A percentile compares a stretch with the other conserved stretches of the same genome.
Evolutionary conservation across 1,140 invertebrate species (phyloP).

Genomic region (Chrysopa pallens): DNA sequence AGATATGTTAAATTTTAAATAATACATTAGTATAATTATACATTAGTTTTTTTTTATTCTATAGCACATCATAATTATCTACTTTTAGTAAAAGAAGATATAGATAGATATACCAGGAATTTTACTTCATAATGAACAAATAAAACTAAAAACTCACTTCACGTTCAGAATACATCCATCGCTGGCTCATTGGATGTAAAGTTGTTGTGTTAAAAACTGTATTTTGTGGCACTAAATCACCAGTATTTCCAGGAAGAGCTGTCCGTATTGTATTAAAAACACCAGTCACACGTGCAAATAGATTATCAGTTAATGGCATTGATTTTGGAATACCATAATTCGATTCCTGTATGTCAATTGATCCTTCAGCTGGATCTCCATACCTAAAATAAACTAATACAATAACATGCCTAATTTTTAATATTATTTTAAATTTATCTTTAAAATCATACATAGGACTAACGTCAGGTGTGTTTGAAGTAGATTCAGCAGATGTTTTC

Average conservation of each 20-base stretch:
- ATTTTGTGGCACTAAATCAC: conserved; percentile 1
- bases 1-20: too few relatives aligned
- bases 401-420: background rate
- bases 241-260: conserved; percentile 15
- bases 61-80: too few relatives aligned
- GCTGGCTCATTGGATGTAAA: background rate
- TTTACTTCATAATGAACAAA: background rate
- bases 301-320: conserved; percentile 11
- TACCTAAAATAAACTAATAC: background rate
- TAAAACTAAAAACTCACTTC: background rate
- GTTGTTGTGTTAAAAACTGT: conserved; percentile 3
- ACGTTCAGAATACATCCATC: conserved; percentile 6
- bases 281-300: conserved; percentile 19
- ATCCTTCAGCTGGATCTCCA: conserved; percentile 1
- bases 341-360: conserved; percentile 6
- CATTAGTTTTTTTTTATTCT: too few relatives aligned
- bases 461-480: conserved; percentile 17
- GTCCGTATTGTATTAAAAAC: conserved; percentile 22
- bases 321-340: conserved; percentile 19
- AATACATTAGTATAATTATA: too few relatives aligned
- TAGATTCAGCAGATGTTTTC: conserved; percentile 28
- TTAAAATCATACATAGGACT: conserved; percentile 17
- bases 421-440: conserved; percentile 2
- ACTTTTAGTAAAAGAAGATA: too few relatives aligned
- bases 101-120: too few relatives aligned